Percentiles rank a stretch among this genome's conserved stretches.
Evolutionary conservation across 2,797 vertebrate species (phyloP).

Genomic region (Monodelphis domestica): DNA sequence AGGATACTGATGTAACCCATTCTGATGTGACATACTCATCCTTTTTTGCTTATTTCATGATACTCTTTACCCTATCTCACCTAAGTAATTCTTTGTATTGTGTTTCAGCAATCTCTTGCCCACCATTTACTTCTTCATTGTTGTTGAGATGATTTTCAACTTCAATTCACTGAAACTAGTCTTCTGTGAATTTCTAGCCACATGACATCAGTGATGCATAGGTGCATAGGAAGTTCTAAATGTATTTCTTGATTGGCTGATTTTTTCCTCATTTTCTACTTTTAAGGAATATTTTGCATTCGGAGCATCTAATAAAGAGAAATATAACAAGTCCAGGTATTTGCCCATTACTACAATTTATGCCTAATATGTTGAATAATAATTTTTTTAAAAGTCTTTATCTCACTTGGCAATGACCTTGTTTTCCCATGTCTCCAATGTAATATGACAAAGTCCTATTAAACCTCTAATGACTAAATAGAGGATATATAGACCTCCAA

Average conservation of each 20-base stretch:
- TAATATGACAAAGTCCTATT: background rate
- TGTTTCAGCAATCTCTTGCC: too few species aligned
- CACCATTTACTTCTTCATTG: too few species aligned
- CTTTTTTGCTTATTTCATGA: too few species aligned
- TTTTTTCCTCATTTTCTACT: background rate
- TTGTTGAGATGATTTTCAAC: background rate
- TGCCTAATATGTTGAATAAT: background rate
- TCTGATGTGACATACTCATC: too few species aligned
- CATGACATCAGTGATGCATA: background rate
- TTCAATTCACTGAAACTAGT: background rate
- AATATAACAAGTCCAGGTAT: background rate
- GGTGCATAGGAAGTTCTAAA: background rate
- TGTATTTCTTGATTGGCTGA: background rate
- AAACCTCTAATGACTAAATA: background rate
- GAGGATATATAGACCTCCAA: too few species aligned
- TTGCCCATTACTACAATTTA: background rate
- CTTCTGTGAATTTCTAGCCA: background rate
- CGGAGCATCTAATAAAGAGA: background rate
- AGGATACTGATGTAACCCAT: too few species aligned
- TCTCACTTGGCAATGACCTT: background rate
- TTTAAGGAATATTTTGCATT: constrained; percentile 6
- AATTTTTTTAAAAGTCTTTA: background rate
- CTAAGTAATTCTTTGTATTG: too few species aligned
- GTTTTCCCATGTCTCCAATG: background rate
- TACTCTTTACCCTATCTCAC: too few species aligned